Percentiles rank a stretch among this genome's conserved stretches.
phyloP scores from a whole-genome alignment of 1,140 invertebrate species.

The Stratiolaelaps scimitus region DNA sequence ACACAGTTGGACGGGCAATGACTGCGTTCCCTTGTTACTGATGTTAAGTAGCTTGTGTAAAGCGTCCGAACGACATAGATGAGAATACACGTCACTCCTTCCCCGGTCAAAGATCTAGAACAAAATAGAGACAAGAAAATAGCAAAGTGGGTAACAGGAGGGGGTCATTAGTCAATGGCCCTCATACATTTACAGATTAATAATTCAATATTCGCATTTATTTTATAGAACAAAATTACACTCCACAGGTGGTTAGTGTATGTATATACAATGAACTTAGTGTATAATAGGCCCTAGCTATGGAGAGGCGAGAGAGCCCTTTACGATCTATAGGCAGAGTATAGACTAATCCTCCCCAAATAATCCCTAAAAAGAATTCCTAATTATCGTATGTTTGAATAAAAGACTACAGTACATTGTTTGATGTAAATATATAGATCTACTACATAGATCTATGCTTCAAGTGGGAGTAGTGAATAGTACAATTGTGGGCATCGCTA shows the following conservation, averaged over 20 bases:
- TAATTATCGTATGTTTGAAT: no score
- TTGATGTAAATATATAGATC: no score
- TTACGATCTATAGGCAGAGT: no score
- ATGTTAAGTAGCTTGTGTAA: slow-evolving; percentile 32
- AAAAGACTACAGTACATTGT: no score
- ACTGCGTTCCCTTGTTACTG: background rate
- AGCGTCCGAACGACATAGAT: slow-evolving; percentile 30
- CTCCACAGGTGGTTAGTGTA: slow-evolving; percentile 20
- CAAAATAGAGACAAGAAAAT: slow-evolving; percentile 21
- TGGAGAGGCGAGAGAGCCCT: no score
- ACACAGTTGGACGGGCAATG: slow-evolving; percentile 31
- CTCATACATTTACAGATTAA: background rate
- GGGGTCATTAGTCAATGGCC: slow-evolving; percentile 6
- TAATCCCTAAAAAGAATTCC: no score
- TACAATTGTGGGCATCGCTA: no score
- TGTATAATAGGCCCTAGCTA: no score
- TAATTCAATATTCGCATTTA: background rate
- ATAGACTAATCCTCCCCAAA: no score
- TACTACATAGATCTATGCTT: no score
- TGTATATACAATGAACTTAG: no score
- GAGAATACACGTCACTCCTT: slow-evolving; percentile 24
- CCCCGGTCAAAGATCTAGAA: slow-evolving; percentile 33
- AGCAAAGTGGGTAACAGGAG: slow-evolving; percentile 27
- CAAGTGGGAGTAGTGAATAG: no score
- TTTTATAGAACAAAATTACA: slow-evolving; percentile 28